These are phyloP conservation scores for Argentina silus DNA, from an alignment of 2,797 vertebrate species.

Conservation along the genomic window DNA sequence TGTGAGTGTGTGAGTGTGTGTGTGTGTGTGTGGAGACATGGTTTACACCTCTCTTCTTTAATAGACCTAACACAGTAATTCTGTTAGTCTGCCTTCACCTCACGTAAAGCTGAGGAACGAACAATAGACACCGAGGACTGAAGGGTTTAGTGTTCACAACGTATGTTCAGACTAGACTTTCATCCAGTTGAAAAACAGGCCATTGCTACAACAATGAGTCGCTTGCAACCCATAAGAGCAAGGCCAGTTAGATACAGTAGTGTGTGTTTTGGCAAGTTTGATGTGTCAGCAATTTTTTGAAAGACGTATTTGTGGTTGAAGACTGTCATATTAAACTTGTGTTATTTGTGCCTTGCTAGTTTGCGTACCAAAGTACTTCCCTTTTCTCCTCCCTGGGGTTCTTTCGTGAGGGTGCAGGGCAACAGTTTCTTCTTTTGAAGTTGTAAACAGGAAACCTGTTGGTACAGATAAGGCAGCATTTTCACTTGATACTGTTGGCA, in stretches of 20 bases:
- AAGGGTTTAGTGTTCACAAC: not conserved
- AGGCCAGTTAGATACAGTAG: not conserved
- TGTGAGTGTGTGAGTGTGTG: not conserved
- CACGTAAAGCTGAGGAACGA: not conserved
- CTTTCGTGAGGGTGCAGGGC: conserved; percentile 26
- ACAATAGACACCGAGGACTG: not conserved
- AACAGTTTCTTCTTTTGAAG: conserved; percentile 43
- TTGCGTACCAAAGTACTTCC: conserved; percentile 39
- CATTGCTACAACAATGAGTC: no score
- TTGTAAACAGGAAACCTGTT: conserved; percentile 63
- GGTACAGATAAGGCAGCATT: conserved; percentile 28
- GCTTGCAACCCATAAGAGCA: not conserved
- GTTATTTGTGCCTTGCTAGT: conserved; percentile 17
- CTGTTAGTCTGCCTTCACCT: not conserved
- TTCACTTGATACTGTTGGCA: conserved; percentile 12
- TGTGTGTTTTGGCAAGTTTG: not conserved
- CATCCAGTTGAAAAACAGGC: not conserved
- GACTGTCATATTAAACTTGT: conserved; percentile 19
- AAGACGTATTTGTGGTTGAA: conserved; percentile 10
- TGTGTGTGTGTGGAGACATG: not conserved
- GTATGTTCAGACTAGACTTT: not conserved
- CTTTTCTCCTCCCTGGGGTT: conserved; percentile 13
- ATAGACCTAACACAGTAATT: not conserved
- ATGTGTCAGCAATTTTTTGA: not conserved
- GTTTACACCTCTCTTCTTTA: no score